Conservation (phyloP, 2,888 invertebrate genomes). For the Bombylius discolor region DNA sequence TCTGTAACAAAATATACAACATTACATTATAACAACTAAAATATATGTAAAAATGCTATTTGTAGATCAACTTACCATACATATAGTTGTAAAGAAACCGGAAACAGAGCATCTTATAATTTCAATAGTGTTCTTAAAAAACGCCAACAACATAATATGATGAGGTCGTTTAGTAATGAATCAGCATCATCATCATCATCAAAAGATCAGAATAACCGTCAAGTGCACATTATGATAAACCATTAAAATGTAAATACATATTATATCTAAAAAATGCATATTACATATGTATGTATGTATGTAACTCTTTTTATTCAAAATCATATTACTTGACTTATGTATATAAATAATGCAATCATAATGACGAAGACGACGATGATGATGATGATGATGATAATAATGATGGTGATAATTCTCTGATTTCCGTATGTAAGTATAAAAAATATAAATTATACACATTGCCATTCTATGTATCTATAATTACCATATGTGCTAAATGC, state of each 20-base stretch:
- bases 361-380: not conserved
- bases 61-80: too few species aligned
- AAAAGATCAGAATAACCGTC: not conserved
- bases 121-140: not conserved
- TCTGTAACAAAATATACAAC: too few species aligned
- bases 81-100: not conserved
- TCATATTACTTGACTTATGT: too few species aligned
- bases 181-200: not conserved
- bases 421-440: too few species aligned
- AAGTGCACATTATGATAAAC: constrained; percentile 1
- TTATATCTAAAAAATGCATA: too few species aligned
- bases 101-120: constrained; percentile 6
- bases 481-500: constrained; percentile 1
- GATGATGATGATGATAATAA: too few species aligned
- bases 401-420: too few species aligned
- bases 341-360: not conserved
- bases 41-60: too few species aligned
- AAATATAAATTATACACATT: not conserved
- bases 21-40: too few species aligned
- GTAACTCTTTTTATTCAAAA: too few species aligned
- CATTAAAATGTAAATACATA: not conserved
- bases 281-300: too few species aligned
- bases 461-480: not conserved
- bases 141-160: constrained; percentile 2
- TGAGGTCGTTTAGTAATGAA: constrained; percentile 1